Base-by-base conservation (phyloP, 2,797 vertebrate species). In the Acrossocheilus wenchowensis region DNA sequence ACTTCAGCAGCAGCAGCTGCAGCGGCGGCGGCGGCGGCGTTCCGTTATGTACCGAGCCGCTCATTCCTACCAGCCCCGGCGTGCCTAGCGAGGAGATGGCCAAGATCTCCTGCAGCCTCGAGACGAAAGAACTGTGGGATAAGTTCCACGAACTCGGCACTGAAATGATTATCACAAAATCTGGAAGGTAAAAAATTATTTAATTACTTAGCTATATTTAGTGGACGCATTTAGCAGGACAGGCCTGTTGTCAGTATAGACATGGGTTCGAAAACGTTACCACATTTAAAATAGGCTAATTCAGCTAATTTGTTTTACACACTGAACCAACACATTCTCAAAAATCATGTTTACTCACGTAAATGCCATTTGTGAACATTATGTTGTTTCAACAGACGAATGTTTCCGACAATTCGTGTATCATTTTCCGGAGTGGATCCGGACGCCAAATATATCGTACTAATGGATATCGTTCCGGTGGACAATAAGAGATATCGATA, bases 81-180 rank as follows among this genome's bases (percentile, higher is more conserved):
- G 92, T 97, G 23, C 98, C 98, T 60, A 99, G 98, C 82, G 98
- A 99, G 93, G 98, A 99, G 92, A 99, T 99, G 98, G 97, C 97
- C 62, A 98, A 98, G 93, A 98, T 99, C 91, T 96, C 95, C 74
- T 99, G 98, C 96, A 98, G 95, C 90, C 91, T 99, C 89, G 98
- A 99, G 92, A 99, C 98, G 89, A 99, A 99, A 90, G 98, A 99
- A 81, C 96, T 99, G 82, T 99, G 98, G 98, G 98, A 99, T 93
- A 99, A 99, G 87, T 99, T 99, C 74, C 98, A 99, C 57, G 98
- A 99, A 0, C 95, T 99, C 85, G 98, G 98, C 34, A 99, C 98
- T 0, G 98, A 99, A 93, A 99, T 99, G 98, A 99, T 99, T 94
- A 99, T 99, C 93, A 99, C 98, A 87, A 99, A 99, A 92, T 99